Base-by-base conservation (phyloP, 1,140 invertebrate genomes). In the Battus philenor region DNA sequence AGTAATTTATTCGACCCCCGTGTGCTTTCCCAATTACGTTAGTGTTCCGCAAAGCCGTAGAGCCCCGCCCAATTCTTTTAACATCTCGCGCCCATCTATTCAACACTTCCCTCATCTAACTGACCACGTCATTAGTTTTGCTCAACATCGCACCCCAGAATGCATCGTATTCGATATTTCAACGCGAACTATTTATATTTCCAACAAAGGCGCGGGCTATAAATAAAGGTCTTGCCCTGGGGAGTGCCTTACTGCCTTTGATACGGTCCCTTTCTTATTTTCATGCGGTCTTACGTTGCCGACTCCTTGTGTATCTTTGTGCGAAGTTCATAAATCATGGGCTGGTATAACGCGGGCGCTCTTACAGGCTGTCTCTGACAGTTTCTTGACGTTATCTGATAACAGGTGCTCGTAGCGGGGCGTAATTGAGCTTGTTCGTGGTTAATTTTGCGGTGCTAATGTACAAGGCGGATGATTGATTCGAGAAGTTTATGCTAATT, bases 121-220 rank as follows among this genome's bases (percentile, higher is more conserved):
- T 80, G 80, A 84, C 80, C 80, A 79, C 71, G 71, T 81, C 79
- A 83, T 83, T 83, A 81, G 81, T 83, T 78, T 66, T 68, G 67
- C 68, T 73, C 78, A 68, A 75, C 76, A 82, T 78, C 64, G 65
- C 75, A 72, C 77, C 73, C 77, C 68, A 66, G 67, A 75, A 77
- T 65, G 64, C 68, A 59, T 66, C 63, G 51, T 29, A 56, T 60
- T 51, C 68, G 62, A 80, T 79, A 74, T 75, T 79, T 82, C 75
- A 71, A 47, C 64, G 67, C 36, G 67, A 73, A 80, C 77, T 84
- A 79, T 84, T 81, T 84, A 84, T 84, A 81, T 76, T 80, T 83
- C 63, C 62, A 79, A 80, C 77, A 81, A 81, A 78, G 64, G 67
- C 58, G 60, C 44, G 59, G 34, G 51, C 62, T 66, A 74, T 83